Base-by-base conservation (phyloP, 2,113 vertebrate species). In the Anolis sagrei region DNA sequence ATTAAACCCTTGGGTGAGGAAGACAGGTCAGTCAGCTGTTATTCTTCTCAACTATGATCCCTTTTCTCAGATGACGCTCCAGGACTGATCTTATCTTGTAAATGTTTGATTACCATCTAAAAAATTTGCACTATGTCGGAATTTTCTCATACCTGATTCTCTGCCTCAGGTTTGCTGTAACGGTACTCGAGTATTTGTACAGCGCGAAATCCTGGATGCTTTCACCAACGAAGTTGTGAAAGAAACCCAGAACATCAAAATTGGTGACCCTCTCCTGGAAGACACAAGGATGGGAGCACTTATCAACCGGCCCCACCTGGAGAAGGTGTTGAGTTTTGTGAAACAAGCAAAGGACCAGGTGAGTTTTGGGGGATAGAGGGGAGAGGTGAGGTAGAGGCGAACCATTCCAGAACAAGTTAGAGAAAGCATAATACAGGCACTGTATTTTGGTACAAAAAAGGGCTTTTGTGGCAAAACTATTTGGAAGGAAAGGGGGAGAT, bases 131-230 rank as follows among this genome's bases (percentile, higher is more conserved):
- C 25, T 61, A 32, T 13, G 34, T 2, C 5, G 13, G 54, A 13
- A 58, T 14, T 7, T 68, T 9, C 13, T 34, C 39, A 49, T 3
- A 68, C 62, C 34, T 48, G 14, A 29, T 14, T 70, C 34, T 39
- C 5, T 74, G 0, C 74, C 51, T 32, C 78, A 99, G 99, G 98
- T 99, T 18, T 99, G 98, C 93, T 98, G 98, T 91, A 99, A 99
- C 0, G 99, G 98, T 29, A 99, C 98, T 0, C 95, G 99, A 7
- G 98, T 99, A 16, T 99, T 97, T 85, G 98, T 99, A 61, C 98
- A 99, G 85, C 97, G 93, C 76, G 97, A 98, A 36, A 97, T 98
- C 79, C 74, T 98, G 94, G 95, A 97, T 8, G 89, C 91, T 83
- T 99, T 99, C 93, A 96, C 97, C 54, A 96, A 98, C 61, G 96